These are phyloP conservation scores for Chaetoderma sp. DNA, from an alignment of 2,888 invertebrate genomes.

Conservation along the genomic window DNA sequence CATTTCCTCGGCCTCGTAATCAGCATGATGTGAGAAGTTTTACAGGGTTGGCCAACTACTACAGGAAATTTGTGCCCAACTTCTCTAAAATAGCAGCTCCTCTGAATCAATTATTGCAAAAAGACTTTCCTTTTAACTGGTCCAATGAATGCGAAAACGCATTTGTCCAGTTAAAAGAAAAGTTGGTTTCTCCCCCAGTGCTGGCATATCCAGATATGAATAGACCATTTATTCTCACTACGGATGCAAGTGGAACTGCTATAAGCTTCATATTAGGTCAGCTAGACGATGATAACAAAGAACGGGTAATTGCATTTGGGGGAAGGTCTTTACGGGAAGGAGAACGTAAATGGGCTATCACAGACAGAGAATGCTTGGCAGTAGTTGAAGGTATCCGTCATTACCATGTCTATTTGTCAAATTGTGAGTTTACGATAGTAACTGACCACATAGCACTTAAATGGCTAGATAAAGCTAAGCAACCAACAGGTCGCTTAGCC, in stretches of 20 bases:
- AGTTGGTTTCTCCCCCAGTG: slow-evolving; percentile 17
- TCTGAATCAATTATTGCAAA: slow-evolving; percentile 48
- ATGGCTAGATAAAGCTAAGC: slow-evolving; percentile 18
- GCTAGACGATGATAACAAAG: slow-evolving; percentile 23
- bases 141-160: slow-evolving; percentile 41
- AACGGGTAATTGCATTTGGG: slow-evolving; percentile 37
- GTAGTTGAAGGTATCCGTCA: slow-evolving; percentile 32
- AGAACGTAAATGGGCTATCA: slow-evolving; percentile 23
- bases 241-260: slow-evolving; percentile 30
- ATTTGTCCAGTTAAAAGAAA: slow-evolving; percentile 50
- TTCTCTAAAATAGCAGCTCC: slow-evolving; percentile 45
- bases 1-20: too few relatives aligned
- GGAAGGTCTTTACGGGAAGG: slow-evolving; percentile 15
- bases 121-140: slow-evolving; percentile 44
- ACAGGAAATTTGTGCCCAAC: slow-evolving; percentile 55
- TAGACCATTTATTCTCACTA: slow-evolving; percentile 24
- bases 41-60: slow-evolving; percentile 47
- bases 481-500: slow-evolving; percentile 17
- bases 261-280: slow-evolving; percentile 39
- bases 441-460: slow-evolving; percentile 34
- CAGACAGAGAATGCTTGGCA: slow-evolving; percentile 31
- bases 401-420: slow-evolving; percentile 26
- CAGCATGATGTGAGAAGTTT: background rate
- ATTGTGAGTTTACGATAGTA: slow-evolving; percentile 20
- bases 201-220: slow-evolving; percentile 19